phyloP scores from a whole-genome alignment of 1,140 invertebrate genomes.

The Scaptomyza graminum region DNA sequence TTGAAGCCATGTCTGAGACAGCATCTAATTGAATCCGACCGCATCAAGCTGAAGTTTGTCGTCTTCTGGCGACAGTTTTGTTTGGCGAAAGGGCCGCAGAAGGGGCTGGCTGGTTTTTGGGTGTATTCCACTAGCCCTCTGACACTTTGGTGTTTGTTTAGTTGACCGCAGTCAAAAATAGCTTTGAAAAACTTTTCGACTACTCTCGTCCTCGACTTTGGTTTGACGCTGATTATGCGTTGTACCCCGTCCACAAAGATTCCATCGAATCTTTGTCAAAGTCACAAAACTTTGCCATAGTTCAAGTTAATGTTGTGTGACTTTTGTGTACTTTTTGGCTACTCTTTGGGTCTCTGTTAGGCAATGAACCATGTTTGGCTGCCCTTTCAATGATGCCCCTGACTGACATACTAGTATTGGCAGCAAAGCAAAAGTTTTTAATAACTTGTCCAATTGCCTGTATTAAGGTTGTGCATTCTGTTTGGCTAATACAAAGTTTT shows the following conservation, averaged over 20 bases:
- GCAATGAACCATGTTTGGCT: conserved; percentile 69
- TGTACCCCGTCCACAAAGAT: conserved; percentile 36
- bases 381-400: conserved; percentile 45
- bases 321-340: conserved; percentile 66
- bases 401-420: conserved; percentile 53
- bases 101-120: conserved; percentile 16
- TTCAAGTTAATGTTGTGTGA: conserved; percentile 82
- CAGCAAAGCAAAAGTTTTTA: conserved; percentile 50
- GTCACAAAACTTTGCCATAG: conserved; percentile 77
- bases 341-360: conserved; percentile 33
- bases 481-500: conserved; percentile 40
- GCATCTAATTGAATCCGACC: conserved; percentile 78
- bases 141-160: conserved; percentile 75
- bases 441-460: conserved; percentile 72
- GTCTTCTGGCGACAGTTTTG: conserved; percentile 74
- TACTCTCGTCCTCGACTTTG: conserved; percentile 27
- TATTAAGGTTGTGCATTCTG: conserved; percentile 16
- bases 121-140: neutral
- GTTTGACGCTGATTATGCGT: conserved; percentile 22
- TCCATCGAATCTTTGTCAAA: conserved; percentile 69
- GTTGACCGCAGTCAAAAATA: conserved; percentile 82
- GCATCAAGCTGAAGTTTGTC: conserved; percentile 72
- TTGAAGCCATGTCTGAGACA: conserved; percentile 9
- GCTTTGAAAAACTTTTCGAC: conserved; percentile 69
- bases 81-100: conserved; percentile 21